phyloP scores from a whole-genome alignment of 2,113 vertebrate species.

The Malaclemys terrapin region DNA sequence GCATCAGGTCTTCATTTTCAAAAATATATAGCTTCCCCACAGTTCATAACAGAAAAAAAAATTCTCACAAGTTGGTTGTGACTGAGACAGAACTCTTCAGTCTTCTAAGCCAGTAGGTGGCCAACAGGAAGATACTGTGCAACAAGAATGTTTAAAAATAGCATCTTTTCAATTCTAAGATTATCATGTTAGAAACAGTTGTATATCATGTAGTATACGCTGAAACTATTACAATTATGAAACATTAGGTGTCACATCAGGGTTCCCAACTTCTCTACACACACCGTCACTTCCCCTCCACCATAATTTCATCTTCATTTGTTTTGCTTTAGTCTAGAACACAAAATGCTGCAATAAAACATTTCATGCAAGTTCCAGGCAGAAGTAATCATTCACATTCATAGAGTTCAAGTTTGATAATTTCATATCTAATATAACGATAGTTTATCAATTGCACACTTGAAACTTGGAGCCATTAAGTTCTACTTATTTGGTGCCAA shows the following conservation, averaged over 20 bases:
- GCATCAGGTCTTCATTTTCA: conserved; percentile 21
- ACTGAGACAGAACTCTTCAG: background rate
- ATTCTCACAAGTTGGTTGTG: background rate
- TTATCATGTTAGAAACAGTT: background rate
- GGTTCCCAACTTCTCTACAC: background rate
- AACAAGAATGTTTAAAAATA: background rate
- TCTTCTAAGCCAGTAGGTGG: background rate
- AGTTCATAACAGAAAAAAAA: background rate
- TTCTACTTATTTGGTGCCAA: background rate
- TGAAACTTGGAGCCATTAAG: background rate
- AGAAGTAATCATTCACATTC: background rate
- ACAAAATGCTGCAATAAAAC: background rate
- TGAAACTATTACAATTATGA: background rate
- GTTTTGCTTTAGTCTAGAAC: background rate
- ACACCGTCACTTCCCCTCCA: background rate
- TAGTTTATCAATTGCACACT: background rate
- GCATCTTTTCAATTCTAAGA: background rate
- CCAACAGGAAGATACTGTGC: background rate
- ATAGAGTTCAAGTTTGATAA: background rate
- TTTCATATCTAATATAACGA: no score
- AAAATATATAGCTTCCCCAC: background rate
- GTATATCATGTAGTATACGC: background rate
- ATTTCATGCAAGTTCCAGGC: background rate
- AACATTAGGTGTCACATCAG: background rate
- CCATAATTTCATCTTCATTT: background rate